phyloP scores from a whole-genome alignment of 2,797 vertebrate species.

The Brotula barbata region DNA sequence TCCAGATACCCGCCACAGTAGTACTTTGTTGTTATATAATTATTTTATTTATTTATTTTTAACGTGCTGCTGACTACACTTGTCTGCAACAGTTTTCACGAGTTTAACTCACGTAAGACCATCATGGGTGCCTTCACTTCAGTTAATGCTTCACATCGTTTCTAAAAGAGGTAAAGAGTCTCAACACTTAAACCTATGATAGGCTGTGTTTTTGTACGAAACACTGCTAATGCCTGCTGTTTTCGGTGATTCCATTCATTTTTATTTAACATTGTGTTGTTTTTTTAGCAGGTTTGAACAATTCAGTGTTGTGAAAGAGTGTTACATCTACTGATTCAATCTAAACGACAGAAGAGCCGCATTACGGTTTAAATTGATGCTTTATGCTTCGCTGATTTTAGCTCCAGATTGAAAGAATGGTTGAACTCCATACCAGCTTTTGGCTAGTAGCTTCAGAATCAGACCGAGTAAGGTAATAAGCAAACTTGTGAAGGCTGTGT shows the following conservation, averaged over 20 bases:
- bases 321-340: background rate
- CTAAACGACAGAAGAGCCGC: slow-evolving; percentile 2
- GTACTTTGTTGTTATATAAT: slow-evolving; percentile 3
- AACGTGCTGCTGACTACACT: background rate
- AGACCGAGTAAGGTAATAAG: slow-evolving; percentile 17
- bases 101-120: slow-evolving; percentile 36
- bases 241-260: no score
- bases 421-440: background rate
- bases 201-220: background rate
- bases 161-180: slow-evolving; percentile 11
- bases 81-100: slow-evolving; percentile 49
- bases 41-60: background rate
- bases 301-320: slow-evolving; percentile 5
- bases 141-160: slow-evolving; percentile 1
- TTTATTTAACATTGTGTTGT: no score
- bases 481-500: slow-evolving; percentile 18
- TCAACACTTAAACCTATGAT: no score
- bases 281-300: background rate
- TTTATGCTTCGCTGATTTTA: slow-evolving; percentile 2
- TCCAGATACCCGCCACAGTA: slow-evolving; percentile 3
- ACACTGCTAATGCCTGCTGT: no score
- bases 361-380: background rate
- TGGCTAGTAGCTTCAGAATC: slow-evolving; percentile 22
- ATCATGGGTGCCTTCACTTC: background rate
- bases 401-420: background rate